phyloP scores from a whole-genome alignment of 2,113 vertebrate genomes.

The Taurulus bubalis region DNA sequence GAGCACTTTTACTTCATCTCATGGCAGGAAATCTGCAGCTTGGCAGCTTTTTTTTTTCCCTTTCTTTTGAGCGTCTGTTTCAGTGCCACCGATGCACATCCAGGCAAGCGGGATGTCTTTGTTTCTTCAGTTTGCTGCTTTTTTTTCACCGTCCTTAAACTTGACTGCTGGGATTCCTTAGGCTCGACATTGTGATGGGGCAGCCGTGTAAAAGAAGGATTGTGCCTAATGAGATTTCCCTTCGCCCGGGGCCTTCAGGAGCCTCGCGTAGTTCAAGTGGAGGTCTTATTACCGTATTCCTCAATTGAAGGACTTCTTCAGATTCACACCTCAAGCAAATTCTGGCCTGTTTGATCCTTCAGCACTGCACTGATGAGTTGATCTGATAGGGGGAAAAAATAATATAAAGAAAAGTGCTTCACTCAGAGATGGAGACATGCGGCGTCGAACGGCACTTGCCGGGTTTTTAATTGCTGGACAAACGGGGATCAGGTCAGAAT shows the following conservation, averaged over 20 bases:
- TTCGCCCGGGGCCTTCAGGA: constrained; percentile 58
- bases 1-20: constrained; percentile 78
- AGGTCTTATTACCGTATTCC: constrained; percentile 80
- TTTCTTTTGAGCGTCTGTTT: constrained; percentile 54
- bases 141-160: constrained; percentile 68
- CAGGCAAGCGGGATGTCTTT: constrained; percentile 44
- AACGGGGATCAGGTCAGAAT: constrained; percentile 40
- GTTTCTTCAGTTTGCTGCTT: constrained; percentile 53
- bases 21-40: constrained; percentile 73
- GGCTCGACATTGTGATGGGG: constrained; percentile 62
- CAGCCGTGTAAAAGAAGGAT: constrained; percentile 64
- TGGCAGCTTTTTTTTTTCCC: constrained; percentile 71
- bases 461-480: constrained; percentile 66
- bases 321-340: constrained; percentile 81
- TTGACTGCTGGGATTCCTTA: constrained; percentile 64
- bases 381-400: constrained; percentile 72
- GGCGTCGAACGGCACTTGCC: constrained; percentile 34
- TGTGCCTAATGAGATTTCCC: constrained; percentile 79
- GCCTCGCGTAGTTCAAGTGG: constrained; percentile 79
- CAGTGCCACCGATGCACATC: constrained; percentile 41
- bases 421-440: constrained; percentile 39
- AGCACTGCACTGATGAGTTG: constrained; percentile 66
- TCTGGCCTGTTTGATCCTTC: constrained; percentile 79
- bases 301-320: constrained; percentile 68
- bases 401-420: constrained; percentile 28